phyloP scores from a whole-genome alignment of 2,888 invertebrate species.

The Melanostoma mellinum region DNA sequence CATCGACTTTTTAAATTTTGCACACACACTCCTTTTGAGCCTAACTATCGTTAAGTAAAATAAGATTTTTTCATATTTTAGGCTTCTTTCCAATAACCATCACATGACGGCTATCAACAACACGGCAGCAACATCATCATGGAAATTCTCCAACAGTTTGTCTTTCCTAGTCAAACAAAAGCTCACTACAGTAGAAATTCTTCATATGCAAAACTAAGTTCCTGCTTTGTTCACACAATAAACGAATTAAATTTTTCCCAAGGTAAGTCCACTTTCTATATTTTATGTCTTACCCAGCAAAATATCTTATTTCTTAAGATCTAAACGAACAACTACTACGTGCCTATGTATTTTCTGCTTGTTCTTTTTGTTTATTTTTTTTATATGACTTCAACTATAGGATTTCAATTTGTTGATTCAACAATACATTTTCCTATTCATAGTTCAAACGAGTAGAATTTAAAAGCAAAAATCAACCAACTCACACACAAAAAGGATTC shows the following conservation, averaged over 20 bases:
- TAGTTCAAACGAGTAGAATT: conserved; percentile 35
- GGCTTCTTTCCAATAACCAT: too few relatives aligned
- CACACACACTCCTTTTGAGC: too few relatives aligned
- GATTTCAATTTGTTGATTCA: conserved; percentile 46
- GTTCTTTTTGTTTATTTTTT: background rate
- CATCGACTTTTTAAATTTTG: too few relatives aligned
- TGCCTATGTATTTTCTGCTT: background rate
- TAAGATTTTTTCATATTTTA: too few relatives aligned
- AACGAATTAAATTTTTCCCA: conserved; percentile 12
- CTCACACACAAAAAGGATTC: conserved; percentile 1
- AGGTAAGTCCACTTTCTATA: conserved; percentile 30
- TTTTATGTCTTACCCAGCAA: background rate
- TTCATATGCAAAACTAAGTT: conserved; percentile 42
- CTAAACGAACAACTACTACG: too few relatives aligned
- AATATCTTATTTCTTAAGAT: too few relatives aligned
- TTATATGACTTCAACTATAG: conserved; percentile 25
- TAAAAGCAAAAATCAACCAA: conserved; percentile 1
- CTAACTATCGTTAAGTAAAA: too few relatives aligned
- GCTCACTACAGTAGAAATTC: conserved; percentile 34
- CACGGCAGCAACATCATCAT: conserved; percentile 18
- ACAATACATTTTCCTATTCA: conserved; percentile 33
- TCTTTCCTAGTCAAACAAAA: conserved; percentile 12
- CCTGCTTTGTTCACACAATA: conserved; percentile 37
- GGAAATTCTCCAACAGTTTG: conserved; percentile 47
- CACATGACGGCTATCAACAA: too few relatives aligned